Base-by-base conservation (phyloP, 2,797 vertebrate genomes). In the Amblyraja radiata region DNA sequence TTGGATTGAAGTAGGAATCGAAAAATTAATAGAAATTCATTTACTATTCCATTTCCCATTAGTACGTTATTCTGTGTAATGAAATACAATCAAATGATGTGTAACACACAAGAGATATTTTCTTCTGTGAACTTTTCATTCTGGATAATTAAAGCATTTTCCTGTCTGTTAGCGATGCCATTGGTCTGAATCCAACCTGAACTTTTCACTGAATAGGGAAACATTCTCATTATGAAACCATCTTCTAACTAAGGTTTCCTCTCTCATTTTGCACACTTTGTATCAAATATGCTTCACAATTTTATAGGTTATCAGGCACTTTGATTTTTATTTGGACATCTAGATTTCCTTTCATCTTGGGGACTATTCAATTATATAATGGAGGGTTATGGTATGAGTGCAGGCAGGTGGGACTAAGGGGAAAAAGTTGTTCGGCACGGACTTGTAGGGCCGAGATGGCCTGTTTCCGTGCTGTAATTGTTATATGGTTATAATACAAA, bases 31-130 rank as follows among this genome's bases (percentile, higher is more conserved):
- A 84, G 81, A 84, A 80, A 58, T 84, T 63, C 11, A 86, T 61
- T 86, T 86, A 86, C 83, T 86, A 6, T 65, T 63, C 58, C 83
- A 86, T 32, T 86, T 86, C 6, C 58, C 63, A 86, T 80, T 46
- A 21, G 78, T 36, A 80, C 21, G 9, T 79, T 21, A 46, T 10
- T 54, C 39, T 0, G 8, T 83, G 80, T 21, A 46, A 23, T 54
- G 80, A 83, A 81, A 83, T 58, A 54, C 16, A 83, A 83, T 83
- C 39, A 83, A 54, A 83, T 86, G 58, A 63, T 63, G 61, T 86
- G 14, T 28, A 61, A 32, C 58, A 86, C 61, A 28, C 54, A 54
- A n/a, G 58, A 63, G 58, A 63, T 86, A 28, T 61, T 25, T 25
- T 61, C 13, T 18, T 86, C 58, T 61, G 6, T 63, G 58, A 61